These are phyloP conservation scores for Aphelenchoides besseyi DNA, from an alignment of 1,140 invertebrate species.

Conservation along the genomic window DNA sequence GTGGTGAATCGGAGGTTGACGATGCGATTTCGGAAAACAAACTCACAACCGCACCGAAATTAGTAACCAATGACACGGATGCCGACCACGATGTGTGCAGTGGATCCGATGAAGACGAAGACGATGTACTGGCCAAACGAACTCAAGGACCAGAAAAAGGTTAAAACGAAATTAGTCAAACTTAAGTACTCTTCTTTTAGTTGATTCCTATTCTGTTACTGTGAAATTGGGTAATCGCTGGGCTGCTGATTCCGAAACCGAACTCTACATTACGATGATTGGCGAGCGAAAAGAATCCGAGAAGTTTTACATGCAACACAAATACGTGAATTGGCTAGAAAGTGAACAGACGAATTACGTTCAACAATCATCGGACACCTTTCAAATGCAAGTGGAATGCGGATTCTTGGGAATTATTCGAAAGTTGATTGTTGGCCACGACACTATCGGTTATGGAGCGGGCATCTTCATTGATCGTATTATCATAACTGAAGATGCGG, in stretches of 20 bases:
- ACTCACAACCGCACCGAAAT: neutral
- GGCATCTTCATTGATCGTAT: constrained; percentile 49
- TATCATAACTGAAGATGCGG: constrained; percentile 38
- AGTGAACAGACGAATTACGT: constrained; percentile 30
- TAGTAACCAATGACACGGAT: neutral
- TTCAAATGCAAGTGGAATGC: constrained; percentile 29
- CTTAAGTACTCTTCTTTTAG: neutral
- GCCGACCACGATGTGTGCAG: constrained; percentile 10
- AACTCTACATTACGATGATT: constrained; percentile 34
- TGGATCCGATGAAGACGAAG: constrained; percentile 20
- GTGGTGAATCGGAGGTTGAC: neutral
- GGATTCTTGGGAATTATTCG: constrained; percentile 32
- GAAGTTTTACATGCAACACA: constrained; percentile 32
- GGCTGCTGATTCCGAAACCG: constrained; percentile 49
- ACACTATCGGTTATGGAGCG: constrained; percentile 45
- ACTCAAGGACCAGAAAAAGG: neutral
- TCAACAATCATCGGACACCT: constrained; percentile 41
- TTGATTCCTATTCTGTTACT: constrained; percentile 39
- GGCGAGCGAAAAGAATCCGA: constrained; percentile 33
- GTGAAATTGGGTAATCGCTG: constrained; percentile 47
- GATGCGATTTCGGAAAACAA: neutral
- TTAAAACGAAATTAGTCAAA: neutral
- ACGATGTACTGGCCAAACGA: constrained; percentile 17
- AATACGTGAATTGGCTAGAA: constrained; percentile 52
- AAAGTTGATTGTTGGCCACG: constrained; percentile 39